Evolutionary conservation across 2,797 vertebrate species (phyloP).

Genomic region (Macrochelys suwanniensis): DNA sequence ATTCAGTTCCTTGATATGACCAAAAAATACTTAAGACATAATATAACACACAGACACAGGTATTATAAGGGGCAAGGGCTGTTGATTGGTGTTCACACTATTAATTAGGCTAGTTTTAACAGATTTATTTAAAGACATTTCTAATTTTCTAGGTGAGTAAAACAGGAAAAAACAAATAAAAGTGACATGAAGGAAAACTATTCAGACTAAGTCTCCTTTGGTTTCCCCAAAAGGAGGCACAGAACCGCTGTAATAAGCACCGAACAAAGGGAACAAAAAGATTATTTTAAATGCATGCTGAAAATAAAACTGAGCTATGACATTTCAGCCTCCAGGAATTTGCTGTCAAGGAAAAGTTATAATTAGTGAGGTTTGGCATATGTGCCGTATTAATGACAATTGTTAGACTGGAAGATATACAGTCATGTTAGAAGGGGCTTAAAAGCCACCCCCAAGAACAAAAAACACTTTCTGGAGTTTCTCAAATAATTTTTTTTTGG

Average conservation of each 20-base stretch:
- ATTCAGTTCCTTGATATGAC: slow-evolving; percentile 34
- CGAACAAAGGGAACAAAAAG: slow-evolving; percentile 29
- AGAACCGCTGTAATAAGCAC: slow-evolving; percentile 13
- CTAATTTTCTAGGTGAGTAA: slow-evolving; percentile 2
- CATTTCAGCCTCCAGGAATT: slow-evolving; percentile 33
- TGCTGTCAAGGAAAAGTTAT: not conserved
- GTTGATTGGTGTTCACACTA: not conserved
- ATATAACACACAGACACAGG: not conserved
- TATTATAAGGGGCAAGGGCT: not conserved
- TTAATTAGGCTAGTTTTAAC: slow-evolving; percentile 14
- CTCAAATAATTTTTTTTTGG: not conserved
- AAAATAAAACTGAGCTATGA: not conserved
- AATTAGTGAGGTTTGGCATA: slow-evolving; percentile 17
- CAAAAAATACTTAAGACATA: slow-evolving; percentile 45
- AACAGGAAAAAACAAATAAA: slow-evolving; percentile 6
- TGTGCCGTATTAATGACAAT: not conserved
- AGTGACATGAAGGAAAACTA: slow-evolving; percentile 26
- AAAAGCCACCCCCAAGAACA: not conserved
- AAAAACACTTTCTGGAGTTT: not conserved
- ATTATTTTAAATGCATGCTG: not conserved
- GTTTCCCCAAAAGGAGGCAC: not conserved
- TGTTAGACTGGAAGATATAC: not conserved
- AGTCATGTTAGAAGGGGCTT: not conserved
- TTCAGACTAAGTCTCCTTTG: not conserved
- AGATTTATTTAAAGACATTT: not conserved